These are phyloP conservation scores for Acrobasis consociella DNA, from an alignment of 2,888 invertebrate species.

Conservation along the genomic window DNA sequence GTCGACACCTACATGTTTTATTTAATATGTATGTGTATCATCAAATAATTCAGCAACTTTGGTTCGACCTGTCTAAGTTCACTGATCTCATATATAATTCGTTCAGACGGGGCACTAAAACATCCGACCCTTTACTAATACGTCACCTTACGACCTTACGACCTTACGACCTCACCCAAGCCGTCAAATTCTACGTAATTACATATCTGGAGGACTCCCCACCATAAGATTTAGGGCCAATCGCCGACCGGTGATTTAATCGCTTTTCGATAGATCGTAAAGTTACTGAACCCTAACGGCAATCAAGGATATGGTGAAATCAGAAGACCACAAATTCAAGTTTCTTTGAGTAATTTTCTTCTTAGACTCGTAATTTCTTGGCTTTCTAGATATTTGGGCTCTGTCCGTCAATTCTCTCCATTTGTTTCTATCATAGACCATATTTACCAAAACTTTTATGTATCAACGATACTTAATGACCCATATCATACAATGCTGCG, in stretches of 20 bases:
- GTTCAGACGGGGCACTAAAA: not conserved
- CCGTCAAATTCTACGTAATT: not conserved
- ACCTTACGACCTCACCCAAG: not conserved
- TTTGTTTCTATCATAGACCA: no score
- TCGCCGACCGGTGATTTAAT: slow-evolving; percentile 9
- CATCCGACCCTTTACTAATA: slow-evolving; percentile 9
- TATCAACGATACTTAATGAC: no score
- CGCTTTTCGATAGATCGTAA: slow-evolving; percentile 20
- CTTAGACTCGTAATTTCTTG: no score
- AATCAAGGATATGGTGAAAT: slow-evolving; percentile 4
- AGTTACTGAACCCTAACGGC: slow-evolving; percentile 11
- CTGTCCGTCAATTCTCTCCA: no score
- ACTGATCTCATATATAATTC: not conserved
- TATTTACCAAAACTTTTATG: no score
- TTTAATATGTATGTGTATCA: no score
- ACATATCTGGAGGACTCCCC: slow-evolving; percentile 1
- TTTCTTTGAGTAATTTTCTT: no score
- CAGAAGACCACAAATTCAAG: not conserved
- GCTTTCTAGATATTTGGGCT: no score
- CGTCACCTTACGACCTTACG: not conserved
- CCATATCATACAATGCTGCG: no score
- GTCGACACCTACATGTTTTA: no score
- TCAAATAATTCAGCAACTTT: no score
- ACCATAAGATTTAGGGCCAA: slow-evolving; percentile 13
- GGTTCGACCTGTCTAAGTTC: not conserved